Percentiles rank a stretch among this genome's conserved stretches.
phyloP scores from a whole-genome alignment of 2,113 vertebrate species.

The Thymallus thymallus region DNA sequence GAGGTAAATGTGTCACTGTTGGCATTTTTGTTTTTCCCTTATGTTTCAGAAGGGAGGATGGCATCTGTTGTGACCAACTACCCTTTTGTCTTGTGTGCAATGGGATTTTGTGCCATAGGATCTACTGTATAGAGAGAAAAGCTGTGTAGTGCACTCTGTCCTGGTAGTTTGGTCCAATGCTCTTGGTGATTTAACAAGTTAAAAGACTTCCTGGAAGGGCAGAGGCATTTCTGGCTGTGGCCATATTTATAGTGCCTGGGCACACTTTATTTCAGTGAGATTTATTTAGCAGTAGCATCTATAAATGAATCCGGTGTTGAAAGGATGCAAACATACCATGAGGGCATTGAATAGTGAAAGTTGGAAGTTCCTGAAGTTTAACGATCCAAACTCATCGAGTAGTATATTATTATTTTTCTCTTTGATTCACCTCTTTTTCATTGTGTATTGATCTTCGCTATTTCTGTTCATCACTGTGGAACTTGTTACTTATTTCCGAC shows the following conservation, averaged over 20 bases:
- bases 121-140: constrained; percentile 12
- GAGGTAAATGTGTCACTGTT: constrained; percentile 38
- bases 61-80: constrained; percentile 46
- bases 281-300: constrained; percentile 50
- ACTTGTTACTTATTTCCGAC: constrained; percentile 8
- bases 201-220: constrained; percentile 47
- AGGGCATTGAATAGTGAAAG: constrained; percentile 40
- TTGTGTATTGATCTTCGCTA: constrained; percentile 42
- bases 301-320: constrained; percentile 62
- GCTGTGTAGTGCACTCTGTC: constrained; percentile 32
- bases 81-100: not conserved
- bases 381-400: constrained; percentile 49
- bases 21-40: constrained; percentile 31
- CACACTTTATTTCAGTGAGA: constrained; percentile 54
- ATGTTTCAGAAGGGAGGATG: constrained; percentile 8
- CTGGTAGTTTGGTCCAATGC: constrained; percentile 30
- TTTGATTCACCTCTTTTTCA: constrained; percentile 14
- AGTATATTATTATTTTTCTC: constrained; percentile 38
- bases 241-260: constrained; percentile 35
- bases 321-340: constrained; percentile 61
- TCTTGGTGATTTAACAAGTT: constrained; percentile 59
- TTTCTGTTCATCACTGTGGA: constrained; percentile 26
- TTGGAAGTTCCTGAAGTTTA: constrained; percentile 53
- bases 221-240: constrained; percentile 51
- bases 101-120: not conserved